Conservation (phyloP, 1,140 invertebrate species). For the Hypothenemus hampei region DNA sequence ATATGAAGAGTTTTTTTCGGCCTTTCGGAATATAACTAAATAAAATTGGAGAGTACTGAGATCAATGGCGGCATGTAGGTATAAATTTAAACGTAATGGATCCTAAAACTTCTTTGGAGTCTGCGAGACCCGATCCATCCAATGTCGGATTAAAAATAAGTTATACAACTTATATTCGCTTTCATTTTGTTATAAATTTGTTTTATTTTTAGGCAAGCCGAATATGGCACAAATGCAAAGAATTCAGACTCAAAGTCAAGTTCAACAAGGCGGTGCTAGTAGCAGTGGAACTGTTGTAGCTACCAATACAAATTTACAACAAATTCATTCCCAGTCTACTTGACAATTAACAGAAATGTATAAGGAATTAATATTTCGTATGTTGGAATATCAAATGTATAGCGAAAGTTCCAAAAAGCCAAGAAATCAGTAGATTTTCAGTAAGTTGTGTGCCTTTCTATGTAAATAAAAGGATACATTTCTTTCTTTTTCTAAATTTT, state of each 20-base stretch:
- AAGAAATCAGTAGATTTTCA: too few relatives aligned
- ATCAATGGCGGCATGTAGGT: constrained; percentile 9
- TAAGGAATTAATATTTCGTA: constrained; percentile 21
- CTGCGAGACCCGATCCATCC: too few relatives aligned
- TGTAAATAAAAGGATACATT: not conserved
- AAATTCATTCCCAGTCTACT: constrained; percentile 20
- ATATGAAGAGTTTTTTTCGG: too few relatives aligned
- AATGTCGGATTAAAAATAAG: too few relatives aligned
- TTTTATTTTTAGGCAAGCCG: not conserved
- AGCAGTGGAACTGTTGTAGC: constrained; percentile 6
- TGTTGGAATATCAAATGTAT: constrained; percentile 25
- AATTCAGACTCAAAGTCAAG: constrained; percentile 18
- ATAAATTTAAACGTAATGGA: constrained; percentile 32
- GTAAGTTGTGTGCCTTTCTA: too few relatives aligned
- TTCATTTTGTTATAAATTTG: too few relatives aligned
- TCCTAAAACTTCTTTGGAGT: too few relatives aligned
- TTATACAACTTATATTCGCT: constrained; percentile 36
- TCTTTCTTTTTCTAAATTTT: not conserved
- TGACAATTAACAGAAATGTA: constrained; percentile 30
- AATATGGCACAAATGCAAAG: constrained; percentile 14
- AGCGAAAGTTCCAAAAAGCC: constrained; percentile 1
- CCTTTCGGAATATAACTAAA: constrained; percentile 4
- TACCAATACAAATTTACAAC: constrained; percentile 10
- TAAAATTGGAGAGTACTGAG: not conserved
- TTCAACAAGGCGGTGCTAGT: constrained; percentile 7